Percentiles rank a stretch among this genome's conserved stretches.
phyloP scores from a whole-genome alignment of 2,113 vertebrate genomes.

The Labeo catla region DNA sequence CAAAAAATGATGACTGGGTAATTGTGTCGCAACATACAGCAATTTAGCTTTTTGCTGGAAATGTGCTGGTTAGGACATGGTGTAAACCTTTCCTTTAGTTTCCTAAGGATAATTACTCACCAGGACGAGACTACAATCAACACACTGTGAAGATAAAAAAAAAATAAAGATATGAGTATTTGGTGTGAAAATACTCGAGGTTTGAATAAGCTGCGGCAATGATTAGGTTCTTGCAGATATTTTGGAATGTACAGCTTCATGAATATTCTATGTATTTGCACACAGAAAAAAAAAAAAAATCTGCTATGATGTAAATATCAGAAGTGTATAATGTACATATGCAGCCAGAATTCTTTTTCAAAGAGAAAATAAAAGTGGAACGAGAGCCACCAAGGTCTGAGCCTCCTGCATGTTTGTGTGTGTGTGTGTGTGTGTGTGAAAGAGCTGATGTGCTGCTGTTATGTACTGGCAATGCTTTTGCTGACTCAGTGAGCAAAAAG shows the following conservation, averaged over 20 bases:
- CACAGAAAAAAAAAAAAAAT: constrained; percentile 30
- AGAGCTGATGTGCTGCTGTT: constrained; percentile 28
- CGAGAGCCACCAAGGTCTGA: neutral
- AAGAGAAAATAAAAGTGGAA: constrained; percentile 40
- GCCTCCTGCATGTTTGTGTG: neutral
- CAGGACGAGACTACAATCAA: constrained; percentile 49
- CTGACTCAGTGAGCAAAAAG: constrained; percentile 27
- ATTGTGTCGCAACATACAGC: neutral
- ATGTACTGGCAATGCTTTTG: constrained; percentile 16
- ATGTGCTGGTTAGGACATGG: neutral
- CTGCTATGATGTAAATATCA: constrained; percentile 52
- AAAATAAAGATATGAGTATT: constrained; percentile 1
- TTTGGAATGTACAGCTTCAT: constrained; percentile 49
- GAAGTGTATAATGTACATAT: constrained; percentile 51
- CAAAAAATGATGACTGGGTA: too few species aligned
- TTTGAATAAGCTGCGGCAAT: neutral
- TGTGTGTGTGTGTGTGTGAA: neutral
- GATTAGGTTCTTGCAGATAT: constrained; percentile 32
- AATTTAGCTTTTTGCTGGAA: neutral
- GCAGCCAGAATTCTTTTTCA: constrained; percentile 46
- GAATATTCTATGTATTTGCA: constrained; percentile 55
- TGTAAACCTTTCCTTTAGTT: neutral
- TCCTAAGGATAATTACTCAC: neutral
- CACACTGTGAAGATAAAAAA: constrained; percentile 45
- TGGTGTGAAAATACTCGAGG: neutral